Evolutionary conservation across 2,797 vertebrate genomes (phyloP).

Genomic region (Nasua narica): DNA sequence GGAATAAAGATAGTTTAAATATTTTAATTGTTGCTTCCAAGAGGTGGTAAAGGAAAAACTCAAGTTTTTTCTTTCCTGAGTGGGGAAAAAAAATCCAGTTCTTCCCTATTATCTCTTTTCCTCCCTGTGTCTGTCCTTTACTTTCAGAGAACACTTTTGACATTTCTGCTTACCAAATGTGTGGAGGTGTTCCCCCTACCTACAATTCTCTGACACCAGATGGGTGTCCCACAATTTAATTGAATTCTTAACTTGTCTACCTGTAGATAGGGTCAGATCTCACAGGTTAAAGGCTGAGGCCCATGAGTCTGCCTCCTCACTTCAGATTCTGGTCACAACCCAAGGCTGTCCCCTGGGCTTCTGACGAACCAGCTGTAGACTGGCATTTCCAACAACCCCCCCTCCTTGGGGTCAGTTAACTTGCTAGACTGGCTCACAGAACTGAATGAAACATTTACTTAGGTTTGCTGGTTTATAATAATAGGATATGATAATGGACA

Average conservation of each 20-base stretch:
- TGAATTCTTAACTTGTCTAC: neutral
- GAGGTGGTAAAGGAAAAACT: neutral
- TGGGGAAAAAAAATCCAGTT: neutral
- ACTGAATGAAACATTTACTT: neutral
- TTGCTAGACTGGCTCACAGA: neutral
- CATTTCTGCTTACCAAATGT: neutral
- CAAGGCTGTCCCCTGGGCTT: neutral
- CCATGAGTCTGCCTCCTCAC: neutral
- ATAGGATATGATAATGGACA: neutral
- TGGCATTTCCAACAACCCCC: neutral
- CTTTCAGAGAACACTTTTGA: neutral
- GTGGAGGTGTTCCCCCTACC: neutral
- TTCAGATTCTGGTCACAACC: neutral
- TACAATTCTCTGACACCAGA: neutral
- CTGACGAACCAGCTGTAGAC: neutral
- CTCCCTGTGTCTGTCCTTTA: neutral
- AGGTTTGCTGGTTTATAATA: neutral
- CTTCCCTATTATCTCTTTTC: neutral
- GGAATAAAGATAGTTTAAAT: neutral
- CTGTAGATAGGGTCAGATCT: neutral
- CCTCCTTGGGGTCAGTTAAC: neutral
- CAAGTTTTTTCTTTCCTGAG: neutral
- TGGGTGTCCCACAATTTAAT: neutral
- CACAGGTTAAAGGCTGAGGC: neutral
- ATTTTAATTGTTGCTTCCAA: neutral